A percentile compares a stretch with the other conserved stretches of the same genome.
Conservation (phyloP, 2,797 vertebrate genomes). For the Bovichtus variegatus region DNA sequence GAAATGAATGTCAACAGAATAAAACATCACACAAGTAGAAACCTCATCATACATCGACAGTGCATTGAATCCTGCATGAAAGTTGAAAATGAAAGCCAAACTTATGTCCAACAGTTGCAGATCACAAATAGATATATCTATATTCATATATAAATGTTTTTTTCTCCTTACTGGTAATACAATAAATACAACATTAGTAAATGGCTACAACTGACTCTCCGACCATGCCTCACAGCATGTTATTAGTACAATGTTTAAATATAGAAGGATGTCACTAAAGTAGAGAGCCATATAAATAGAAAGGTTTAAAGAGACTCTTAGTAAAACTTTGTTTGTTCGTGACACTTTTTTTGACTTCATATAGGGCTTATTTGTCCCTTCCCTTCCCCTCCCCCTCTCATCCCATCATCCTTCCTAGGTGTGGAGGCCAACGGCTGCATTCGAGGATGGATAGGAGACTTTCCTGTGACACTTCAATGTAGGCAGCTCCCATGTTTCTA, state of each 20-base stretch:
- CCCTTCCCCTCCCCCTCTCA: not conserved
- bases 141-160: conserved; percentile 85
- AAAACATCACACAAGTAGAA: conserved; percentile 81
- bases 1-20: conserved; percentile 70
- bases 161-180: conserved; percentile 83
- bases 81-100: conserved; percentile 79
- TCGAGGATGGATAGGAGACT: conserved; percentile 70
- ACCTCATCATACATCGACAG: conserved; percentile 77
- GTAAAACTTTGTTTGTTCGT: conserved; percentile 78
- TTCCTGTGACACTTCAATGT: conserved; percentile 54
- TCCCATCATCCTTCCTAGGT: not conserved
- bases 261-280: conserved; percentile 84
- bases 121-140: conserved; percentile 86
- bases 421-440: conserved; percentile 45
- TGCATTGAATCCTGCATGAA: conserved; percentile 80
- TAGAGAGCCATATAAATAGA: conserved; percentile 83
- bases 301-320: conserved; percentile 82
- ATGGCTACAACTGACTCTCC: conserved; percentile 84
- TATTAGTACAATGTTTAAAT: conserved; percentile 86
- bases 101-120: conserved; percentile 82
- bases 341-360: conserved; percentile 53
- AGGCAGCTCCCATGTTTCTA: conserved; percentile 66
- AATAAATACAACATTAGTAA: conserved; percentile 88
- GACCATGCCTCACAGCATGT: conserved; percentile 84
- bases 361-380: conserved; percentile 1